These are phyloP conservation scores for Pitta sordida DNA, from an alignment of 2,113 vertebrate genomes.

Conservation along the genomic window DNA sequence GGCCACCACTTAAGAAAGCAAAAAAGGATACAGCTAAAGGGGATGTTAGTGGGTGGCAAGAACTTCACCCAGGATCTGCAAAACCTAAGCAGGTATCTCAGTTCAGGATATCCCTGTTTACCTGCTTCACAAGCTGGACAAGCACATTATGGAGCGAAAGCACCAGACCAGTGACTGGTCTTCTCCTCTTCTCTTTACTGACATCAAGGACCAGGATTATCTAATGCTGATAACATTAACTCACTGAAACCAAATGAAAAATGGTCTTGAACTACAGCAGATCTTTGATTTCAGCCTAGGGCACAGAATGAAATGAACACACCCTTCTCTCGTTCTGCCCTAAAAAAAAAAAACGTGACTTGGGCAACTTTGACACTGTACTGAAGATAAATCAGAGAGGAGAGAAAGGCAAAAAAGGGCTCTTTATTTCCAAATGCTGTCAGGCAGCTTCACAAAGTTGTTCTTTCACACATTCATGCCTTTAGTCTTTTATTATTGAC, in stretches of 20 bases:
- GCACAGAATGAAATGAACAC: background rate
- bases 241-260: background rate
- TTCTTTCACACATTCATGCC: background rate
- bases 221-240: background rate
- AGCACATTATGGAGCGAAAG: background rate
- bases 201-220: background rate
- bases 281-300: background rate
- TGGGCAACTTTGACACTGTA: background rate
- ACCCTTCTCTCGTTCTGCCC: background rate
- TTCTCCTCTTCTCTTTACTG: background rate
- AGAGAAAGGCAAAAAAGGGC: background rate
- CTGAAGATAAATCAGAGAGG: background rate
- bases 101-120: background rate
- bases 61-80: background rate
- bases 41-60: background rate
- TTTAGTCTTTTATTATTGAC: constrained; percentile 18
- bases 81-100: background rate
- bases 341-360: background rate
- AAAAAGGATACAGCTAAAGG: background rate
- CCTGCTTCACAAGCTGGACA: background rate
- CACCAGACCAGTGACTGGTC: background rate
- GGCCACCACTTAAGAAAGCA: background rate
- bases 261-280: background rate
- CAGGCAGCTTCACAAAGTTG: background rate
- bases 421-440: background rate